Evolutionary conservation across 2,888 invertebrate genomes (phyloP).

Genomic region (Branchinecta sandiegonensis): DNA sequence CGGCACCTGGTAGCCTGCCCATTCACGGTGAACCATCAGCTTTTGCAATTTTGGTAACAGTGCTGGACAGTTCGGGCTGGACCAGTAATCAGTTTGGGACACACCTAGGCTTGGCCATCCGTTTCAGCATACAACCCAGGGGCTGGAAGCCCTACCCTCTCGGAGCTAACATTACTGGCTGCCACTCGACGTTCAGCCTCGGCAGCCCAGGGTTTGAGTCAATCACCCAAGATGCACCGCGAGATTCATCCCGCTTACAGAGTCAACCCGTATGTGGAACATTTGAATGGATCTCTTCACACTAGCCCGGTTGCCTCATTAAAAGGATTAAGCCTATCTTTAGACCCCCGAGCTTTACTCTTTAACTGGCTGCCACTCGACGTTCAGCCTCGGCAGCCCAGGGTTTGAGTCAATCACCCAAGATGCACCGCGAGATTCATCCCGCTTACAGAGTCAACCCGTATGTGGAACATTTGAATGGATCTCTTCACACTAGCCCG

Average conservation of each 20-base stretch:
- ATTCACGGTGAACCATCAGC: neutral
- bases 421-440: conserved; percentile 28
- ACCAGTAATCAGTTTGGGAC: conserved; percentile 3
- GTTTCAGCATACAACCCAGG: conserved; percentile 4
- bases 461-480: conserved; percentile 64
- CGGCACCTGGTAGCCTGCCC: conserved; percentile 2
- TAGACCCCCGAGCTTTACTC: too few species aligned
- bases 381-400: conserved; percentile 20
- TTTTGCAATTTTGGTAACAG: neutral
- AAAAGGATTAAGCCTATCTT: too few species aligned
- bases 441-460: conserved; percentile 54
- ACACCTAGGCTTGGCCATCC: conserved; percentile 7
- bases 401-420: conserved; percentile 26
- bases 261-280: too few species aligned
- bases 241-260: too few species aligned
- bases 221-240: too few species aligned
- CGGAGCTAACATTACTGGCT: conserved; percentile 30
- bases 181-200: conserved; percentile 25
- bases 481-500: conserved; percentile 51
- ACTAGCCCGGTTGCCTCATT: too few species aligned
- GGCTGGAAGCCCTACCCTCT: conserved; percentile 26
- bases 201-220: too few species aligned
- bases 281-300: too few species aligned
- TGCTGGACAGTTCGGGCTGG: neutral
- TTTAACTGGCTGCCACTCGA: too few species aligned